Evolutionary conservation across 2,113 vertebrate genomes (phyloP).

Genomic region (Lipophrys pholis): DNA sequence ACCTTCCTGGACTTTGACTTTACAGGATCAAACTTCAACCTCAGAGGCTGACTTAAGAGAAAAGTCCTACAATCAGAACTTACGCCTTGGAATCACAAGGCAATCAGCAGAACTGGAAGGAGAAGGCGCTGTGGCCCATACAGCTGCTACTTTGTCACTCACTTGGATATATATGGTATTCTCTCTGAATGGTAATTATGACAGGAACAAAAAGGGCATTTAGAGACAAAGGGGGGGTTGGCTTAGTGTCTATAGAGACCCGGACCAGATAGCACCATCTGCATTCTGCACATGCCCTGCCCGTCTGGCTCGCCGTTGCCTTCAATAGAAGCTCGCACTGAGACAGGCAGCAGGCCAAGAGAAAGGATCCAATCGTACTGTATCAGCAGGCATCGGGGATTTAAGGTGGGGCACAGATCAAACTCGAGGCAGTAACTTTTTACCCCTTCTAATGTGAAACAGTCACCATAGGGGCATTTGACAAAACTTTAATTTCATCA

Average conservation of each 20-base stretch:
- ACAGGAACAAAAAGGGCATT: slow-evolving; percentile 69
- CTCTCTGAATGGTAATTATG: slow-evolving; percentile 72
- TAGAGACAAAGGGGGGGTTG: slow-evolving; percentile 60
- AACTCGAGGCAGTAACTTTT: background rate
- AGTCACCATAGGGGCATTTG: background rate
- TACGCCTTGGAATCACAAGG: slow-evolving; percentile 51
- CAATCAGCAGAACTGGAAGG: slow-evolving; percentile 31
- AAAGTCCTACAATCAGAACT: slow-evolving; percentile 7
- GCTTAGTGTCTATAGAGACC: slow-evolving; percentile 37
- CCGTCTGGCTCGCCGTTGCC: slow-evolving; percentile 64
- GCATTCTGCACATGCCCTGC: slow-evolving; percentile 63
- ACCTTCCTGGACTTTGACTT: slow-evolving; percentile 9
- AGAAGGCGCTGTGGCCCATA: slow-evolving; percentile 31
- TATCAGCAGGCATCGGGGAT: background rate
- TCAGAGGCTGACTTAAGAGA: no score
- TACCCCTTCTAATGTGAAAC: background rate
- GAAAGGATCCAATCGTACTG: slow-evolving; percentile 37
- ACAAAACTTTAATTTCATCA: no score
- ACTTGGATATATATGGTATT: slow-evolving; percentile 57
- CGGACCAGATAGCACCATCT: slow-evolving; percentile 66
- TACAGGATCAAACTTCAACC: background rate
- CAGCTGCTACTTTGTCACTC: slow-evolving; percentile 57
- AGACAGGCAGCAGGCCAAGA: slow-evolving; percentile 26
- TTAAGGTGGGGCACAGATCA: background rate
- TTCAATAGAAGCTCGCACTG: slow-evolving; percentile 54